These are phyloP conservation scores for Furcifer pardalis DNA, from an alignment of 2,797 vertebrate genomes.

Conservation along the genomic window DNA sequence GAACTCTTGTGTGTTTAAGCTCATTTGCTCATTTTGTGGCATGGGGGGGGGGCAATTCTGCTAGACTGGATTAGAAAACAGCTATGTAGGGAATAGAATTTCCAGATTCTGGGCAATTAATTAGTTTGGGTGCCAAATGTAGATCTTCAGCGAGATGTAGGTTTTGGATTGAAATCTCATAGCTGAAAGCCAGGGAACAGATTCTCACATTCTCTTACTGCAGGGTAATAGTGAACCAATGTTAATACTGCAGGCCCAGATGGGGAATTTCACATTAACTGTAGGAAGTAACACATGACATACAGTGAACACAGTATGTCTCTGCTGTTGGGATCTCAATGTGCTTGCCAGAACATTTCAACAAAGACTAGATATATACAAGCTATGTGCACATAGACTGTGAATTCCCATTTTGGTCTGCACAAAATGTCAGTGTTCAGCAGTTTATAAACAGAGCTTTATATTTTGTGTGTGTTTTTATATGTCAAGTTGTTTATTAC, in stretches of 20 bases:
- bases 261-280: background rate
- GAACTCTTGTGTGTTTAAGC: background rate
- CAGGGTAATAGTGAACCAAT: background rate
- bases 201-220: background rate
- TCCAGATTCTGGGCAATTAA: conserved; percentile 12
- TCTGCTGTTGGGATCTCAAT: background rate
- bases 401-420: background rate
- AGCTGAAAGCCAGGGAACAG: background rate
- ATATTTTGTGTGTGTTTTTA: background rate
- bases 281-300: background rate
- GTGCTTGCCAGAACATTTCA: background rate
- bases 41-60: background rate
- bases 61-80: background rate
- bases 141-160: background rate
- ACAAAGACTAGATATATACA: background rate
- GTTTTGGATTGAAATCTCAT: background rate
- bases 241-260: background rate
- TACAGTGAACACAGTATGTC: background rate
- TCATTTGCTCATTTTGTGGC: background rate
- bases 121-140: background rate
- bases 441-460: background rate
- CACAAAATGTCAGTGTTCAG: background rate
- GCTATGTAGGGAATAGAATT: background rate
- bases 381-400: background rate
- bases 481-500: background rate